Percentiles rank a stretch among this genome's conserved stretches.
Evolutionary conservation across 1,140 invertebrate genomes (phyloP).

Genomic region (Vanessa atalanta): DNA sequence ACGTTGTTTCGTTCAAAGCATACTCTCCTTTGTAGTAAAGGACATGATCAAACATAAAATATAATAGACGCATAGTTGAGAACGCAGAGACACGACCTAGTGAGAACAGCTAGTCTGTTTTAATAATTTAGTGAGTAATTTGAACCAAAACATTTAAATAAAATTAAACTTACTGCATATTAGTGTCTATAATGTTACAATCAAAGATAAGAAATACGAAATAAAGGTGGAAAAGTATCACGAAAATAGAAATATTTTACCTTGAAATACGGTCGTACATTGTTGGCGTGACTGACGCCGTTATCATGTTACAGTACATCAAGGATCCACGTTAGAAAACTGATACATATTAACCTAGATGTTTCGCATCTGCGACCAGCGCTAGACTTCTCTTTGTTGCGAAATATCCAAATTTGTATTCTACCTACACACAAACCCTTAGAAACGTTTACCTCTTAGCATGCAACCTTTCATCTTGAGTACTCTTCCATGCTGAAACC

Average conservation of each 20-base stretch:
- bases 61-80: background rate
- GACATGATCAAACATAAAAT: slow-evolving; percentile 18
- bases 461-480: slow-evolving; percentile 3
- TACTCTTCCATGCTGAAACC: background rate
- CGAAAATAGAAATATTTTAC: slow-evolving; percentile 4
- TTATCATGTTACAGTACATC: slow-evolving; percentile 6
- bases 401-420: slow-evolving; percentile 18
- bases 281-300: background rate
- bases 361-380: background rate
- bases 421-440: slow-evolving; percentile 10
- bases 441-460: slow-evolving; percentile 10
- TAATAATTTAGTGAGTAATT: background rate
- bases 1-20: slow-evolving; percentile 20
- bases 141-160: no score
- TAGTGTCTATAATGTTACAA: no score
- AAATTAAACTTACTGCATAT: no score
- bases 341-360: background rate
- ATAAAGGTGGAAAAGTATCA: background rate
- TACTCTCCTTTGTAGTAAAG: slow-evolving; percentile 21
- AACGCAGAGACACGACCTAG: background rate
- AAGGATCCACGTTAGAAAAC: background rate
- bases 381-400: background rate
- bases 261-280: background rate
- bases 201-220: no score
- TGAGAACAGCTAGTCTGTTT: background rate